Percentiles rank a stretch among this genome's conserved stretches.
phyloP scores from a whole-genome alignment of 2,888 invertebrate genomes.

The Yponomeuta evonymella region DNA sequence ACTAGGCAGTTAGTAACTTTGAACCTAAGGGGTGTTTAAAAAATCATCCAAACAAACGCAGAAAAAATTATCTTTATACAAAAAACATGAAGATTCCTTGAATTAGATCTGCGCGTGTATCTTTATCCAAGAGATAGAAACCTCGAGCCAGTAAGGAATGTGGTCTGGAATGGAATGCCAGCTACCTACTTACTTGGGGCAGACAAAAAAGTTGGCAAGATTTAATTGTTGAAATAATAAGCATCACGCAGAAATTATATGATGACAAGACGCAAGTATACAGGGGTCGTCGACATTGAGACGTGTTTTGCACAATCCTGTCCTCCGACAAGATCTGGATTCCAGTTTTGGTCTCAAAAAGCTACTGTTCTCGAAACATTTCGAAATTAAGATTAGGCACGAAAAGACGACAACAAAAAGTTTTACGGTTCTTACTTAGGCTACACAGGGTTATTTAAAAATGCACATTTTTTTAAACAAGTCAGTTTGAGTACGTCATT shows the following conservation, averaged over 20 bases:
- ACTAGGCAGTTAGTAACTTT: too few species aligned
- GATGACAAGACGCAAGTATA: slow-evolving; percentile 12
- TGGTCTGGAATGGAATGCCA: background rate
- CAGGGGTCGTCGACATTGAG: slow-evolving; percentile 15
- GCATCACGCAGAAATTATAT: slow-evolving; percentile 16
- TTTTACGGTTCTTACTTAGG: background rate
- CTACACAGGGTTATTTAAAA: too few species aligned
- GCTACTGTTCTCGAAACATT: slow-evolving; percentile 5
- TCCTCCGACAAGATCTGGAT: slow-evolving; percentile 11
- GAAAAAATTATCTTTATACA: too few species aligned
- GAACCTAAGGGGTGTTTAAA: too few species aligned
- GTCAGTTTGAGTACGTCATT: too few species aligned
- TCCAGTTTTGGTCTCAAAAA: slow-evolving; percentile 1
- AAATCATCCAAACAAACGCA: too few species aligned
- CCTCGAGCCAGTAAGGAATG: background rate
- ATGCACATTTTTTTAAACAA: too few species aligned
- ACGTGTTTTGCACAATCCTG: slow-evolving; percentile 17
- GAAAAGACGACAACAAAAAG: background rate
- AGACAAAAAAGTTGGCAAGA: background rate
- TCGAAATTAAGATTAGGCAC: background rate
- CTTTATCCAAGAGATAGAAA: background rate
- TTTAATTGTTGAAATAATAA: slow-evolving; percentile 10
- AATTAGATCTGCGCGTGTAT: background rate
- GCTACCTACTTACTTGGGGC: background rate
- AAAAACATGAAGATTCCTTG: too few species aligned